These are phyloP conservation scores for Simalia tracyae DNA, from an alignment of 2,797 vertebrate genomes.

Conservation along the genomic window DNA sequence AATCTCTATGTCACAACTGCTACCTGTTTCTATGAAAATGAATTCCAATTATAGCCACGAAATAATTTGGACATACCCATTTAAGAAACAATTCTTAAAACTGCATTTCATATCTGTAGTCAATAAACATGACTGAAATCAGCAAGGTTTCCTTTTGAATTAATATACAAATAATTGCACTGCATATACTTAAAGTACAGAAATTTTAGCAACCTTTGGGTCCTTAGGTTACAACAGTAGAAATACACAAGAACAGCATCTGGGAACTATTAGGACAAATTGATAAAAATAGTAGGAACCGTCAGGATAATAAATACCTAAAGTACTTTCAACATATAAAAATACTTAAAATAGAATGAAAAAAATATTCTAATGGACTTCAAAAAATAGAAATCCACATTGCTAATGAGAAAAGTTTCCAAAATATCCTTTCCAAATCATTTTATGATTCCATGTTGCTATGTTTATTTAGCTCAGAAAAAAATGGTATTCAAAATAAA, in stretches of 20 bases:
- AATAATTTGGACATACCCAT: slow-evolving; percentile 7
- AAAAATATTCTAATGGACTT: not conserved
- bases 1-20: not conserved
- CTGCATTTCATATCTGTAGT: not conserved
- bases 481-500: not conserved
- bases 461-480: not conserved
- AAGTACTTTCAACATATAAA: not conserved
- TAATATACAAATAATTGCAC: not conserved
- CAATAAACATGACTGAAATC: not conserved
- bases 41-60: slow-evolving; percentile 2
- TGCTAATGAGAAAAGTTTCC: not conserved
- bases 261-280: not conserved
- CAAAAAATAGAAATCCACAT: not conserved
- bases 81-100: not conserved
- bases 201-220: slow-evolving; percentile 28
- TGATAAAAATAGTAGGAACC: not conserved
- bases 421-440: not conserved
- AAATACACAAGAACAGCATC: not conserved
- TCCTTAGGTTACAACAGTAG: slow-evolving; percentile 27
- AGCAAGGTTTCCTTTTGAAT: not conserved
- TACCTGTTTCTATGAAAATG: not conserved
- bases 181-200: slow-evolving; percentile 24
- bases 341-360: not conserved
- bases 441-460: not conserved
- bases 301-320: not conserved